Base-by-base conservation (phyloP, 2,113 vertebrate genomes). In the Myxocyprinus asiaticus region DNA sequence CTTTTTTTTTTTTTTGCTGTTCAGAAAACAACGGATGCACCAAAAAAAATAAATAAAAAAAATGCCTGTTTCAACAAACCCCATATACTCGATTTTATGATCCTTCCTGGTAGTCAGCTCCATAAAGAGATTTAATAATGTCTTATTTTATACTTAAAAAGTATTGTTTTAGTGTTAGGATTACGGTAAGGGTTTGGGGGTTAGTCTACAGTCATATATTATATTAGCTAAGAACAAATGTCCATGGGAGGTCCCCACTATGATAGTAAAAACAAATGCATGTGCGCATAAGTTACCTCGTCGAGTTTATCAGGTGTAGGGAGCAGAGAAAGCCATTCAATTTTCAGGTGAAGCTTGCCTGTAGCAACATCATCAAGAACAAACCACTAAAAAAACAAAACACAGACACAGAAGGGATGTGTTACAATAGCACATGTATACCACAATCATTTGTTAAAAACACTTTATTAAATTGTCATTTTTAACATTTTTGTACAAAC, bases 281-380 rank as follows among this genome's bases (percentile, higher is more conserved):
- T 17, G 33, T 15, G 1, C 3, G n/a, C 56, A 17, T 69, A 4
- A 62, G 53, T 12, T 89, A 99, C 98, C 97, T 98, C 88, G 81
- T 96, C 92, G 4, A 99, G 92, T 79, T 91, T 92, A 7, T 96
- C 92, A 2, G 95, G 91, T 0, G 90, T 90, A 48, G 95, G 75
- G 87, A 94, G 88, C 83, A 95, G 91, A 61, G 95, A 93, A 48
- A 99, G 92, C 94, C 95, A 99, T 87, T 99, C 96, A 65, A 98
- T 89, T 77, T 91, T 97, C 83, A 99, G 87, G 86, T 98, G 98
- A 7, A 99, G 86, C 88, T 96, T 98, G 80, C 98, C 98, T 55
- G 89, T 88, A 8, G 91, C 67, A 42, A 95, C 95, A 3, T 96
- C 95, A 4, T 98, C 95, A 90, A 99, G 79, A 11, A 81, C 50